Percentiles rank a stretch among this genome's conserved stretches.
These are phyloP conservation scores for Trematomus bernacchii DNA, from an alignment of 2,797 vertebrate genomes.

Conservation along the genomic window DNA sequence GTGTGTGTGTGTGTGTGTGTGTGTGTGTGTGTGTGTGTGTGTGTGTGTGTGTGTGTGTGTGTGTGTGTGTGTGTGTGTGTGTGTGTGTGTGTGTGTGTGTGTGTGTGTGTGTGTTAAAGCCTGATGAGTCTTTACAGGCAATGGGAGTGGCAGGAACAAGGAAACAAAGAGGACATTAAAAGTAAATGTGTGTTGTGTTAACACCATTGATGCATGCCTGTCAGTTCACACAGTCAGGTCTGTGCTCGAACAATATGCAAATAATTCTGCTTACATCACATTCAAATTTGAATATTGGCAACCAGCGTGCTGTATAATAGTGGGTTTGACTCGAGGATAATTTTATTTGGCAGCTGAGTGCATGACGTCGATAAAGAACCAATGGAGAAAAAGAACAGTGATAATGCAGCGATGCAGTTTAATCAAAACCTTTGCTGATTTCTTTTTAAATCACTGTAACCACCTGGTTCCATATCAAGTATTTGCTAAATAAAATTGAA, in stretches of 20 bases:
- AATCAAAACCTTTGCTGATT: background rate
- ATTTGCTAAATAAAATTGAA: background rate
- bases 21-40: background rate
- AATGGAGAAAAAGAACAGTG: background rate
- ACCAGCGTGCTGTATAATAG: background rate
- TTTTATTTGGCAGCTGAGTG: background rate
- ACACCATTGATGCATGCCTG: background rate
- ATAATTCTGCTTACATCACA: background rate
- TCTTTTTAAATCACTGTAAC: too few relatives aligned
- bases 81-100: too few relatives aligned
- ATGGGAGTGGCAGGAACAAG: conserved; percentile 48
- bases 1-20: conserved; percentile 30
- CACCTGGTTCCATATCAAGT: background rate
- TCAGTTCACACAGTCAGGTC: background rate
- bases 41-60: background rate
- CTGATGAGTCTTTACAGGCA: background rate
- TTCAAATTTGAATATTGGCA: background rate
- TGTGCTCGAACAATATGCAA: background rate
- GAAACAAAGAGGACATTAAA: conserved; percentile 42
- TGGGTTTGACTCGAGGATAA: background rate
- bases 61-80: background rate
- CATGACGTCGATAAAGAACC: background rate
- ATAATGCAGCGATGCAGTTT: background rate
- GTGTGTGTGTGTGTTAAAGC: background rate
- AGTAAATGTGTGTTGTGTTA: background rate